Evolutionary conservation across 2,797 vertebrate species (phyloP).

Genomic region (Streptopelia turtur): DNA sequence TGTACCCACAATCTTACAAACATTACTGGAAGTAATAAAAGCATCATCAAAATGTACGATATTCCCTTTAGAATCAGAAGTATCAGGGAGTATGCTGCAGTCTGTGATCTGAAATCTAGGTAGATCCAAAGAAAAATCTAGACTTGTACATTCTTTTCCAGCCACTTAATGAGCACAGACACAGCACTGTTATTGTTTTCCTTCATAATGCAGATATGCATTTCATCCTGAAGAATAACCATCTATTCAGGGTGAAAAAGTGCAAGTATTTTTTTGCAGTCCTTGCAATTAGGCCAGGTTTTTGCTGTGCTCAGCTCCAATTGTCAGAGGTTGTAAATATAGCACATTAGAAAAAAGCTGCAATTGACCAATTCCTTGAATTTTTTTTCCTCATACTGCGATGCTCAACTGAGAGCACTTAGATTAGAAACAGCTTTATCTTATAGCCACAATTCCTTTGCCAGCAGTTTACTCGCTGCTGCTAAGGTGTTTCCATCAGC

Average conservation of each 20-base stretch:
- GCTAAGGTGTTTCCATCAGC: background rate
- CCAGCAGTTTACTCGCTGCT: constrained; percentile 6
- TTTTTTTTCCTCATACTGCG: background rate
- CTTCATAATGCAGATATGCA: background rate
- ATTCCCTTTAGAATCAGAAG: background rate
- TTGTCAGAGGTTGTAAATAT: constrained; percentile 15
- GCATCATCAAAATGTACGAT: background rate
- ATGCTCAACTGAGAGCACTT: background rate
- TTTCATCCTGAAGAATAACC: background rate
- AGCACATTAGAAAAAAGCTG: constrained; percentile 2
- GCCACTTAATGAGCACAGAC: background rate
- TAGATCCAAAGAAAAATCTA: background rate
- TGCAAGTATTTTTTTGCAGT: background rate
- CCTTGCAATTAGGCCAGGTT: constrained; percentile 43
- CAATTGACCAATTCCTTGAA: constrained; percentile 7
- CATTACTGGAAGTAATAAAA: background rate
- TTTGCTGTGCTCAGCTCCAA: constrained; percentile 44
- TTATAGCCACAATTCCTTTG: background rate
- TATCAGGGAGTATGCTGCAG: background rate
- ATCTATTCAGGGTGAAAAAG: background rate
- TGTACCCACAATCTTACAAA: background rate
- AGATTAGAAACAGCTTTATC: constrained; percentile 45
- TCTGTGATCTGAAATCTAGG: background rate
- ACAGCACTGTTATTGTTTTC: background rate
- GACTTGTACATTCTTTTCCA: background rate